Base-by-base conservation (phyloP, 2,113 vertebrate genomes). In the Eptatretus burgeri region DNA sequence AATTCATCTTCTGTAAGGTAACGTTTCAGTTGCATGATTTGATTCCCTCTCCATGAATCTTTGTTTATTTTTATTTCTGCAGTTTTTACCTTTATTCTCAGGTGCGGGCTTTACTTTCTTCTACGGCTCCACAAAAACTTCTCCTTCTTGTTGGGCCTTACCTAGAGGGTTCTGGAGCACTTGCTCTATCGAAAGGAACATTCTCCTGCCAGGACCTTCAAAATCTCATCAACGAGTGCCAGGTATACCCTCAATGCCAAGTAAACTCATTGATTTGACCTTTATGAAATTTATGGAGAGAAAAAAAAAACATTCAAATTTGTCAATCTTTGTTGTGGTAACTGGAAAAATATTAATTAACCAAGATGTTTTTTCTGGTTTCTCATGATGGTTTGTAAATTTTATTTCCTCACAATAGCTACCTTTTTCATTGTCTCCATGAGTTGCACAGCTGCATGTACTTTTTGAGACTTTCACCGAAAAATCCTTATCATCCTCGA, bases 121-220 rank as follows among this genome's bases (percentile, higher is more conserved):
- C 81, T 70, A 66, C 72, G 14, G 77, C 85, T 63, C 75, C 74
- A 62, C 74, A 84, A 71, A 93, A 93, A 72, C 73, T 93, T 51
- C 71, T 96, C 64, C 76, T 93, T 66, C 72, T 93, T 66, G 83
- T 83, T 62, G 85, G 86, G n/a, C 83, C 83, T 71, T 82, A 76
- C 70, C 80, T 80, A 62, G 84, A 88, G 53, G 82, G 82, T 65
- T 81, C 79, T 66, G 82, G 80, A 67, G 84, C 85, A 67, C 68
- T 93, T 68, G 73, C 82, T 67, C 75, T 89, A 51, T 82, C 86
- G 74, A 75, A 78, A 1, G 84, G 84, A 66, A 76, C 78, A 16
- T 85, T 91, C 71, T 79, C 80, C 60, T 84, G 77, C 70, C 74
- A 79, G 65, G 78, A 79, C 63, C 82, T 89, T 73, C 75, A 75